Base-by-base conservation (phyloP, 64 coral and sea anemone genomes). In the Montipora foliosa region DNA sequence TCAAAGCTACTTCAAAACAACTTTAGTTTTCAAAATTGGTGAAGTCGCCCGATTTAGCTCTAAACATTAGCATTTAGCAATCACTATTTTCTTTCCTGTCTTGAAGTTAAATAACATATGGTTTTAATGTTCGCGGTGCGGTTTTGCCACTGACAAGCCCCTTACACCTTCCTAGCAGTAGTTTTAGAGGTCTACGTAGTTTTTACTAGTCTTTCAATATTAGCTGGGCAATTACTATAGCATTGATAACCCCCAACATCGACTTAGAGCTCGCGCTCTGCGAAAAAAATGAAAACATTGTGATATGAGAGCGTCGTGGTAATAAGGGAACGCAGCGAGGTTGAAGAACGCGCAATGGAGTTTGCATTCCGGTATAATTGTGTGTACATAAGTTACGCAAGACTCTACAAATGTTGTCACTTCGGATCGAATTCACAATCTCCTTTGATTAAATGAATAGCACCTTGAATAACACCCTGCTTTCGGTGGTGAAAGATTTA, bases 181-280 rank as follows among this genome's bases (percentile, higher is more conserved):
- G 3, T 50, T 1, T 44, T 22, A 19, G 4, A 69, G 49, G 45
- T 17, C 16, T 22, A 48, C 45, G 20, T 8, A 16, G 25, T 69
- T 85, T 83, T 83, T 47, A 66, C 15, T 66, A 83, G 44, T 64
- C 59, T 85, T 85, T 85, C 16, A 69, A 70, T 85, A 85, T 69
- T 47, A 85, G 61, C 19, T 49, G 67, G 64, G 5, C 82, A 71
- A 49, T 67, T 6, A 83, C 59, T 49, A 16, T 69, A 67, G 13
- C 19, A 67, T 19, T 17, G 60, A 10, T 67, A 62, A 84, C 81
- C 60, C 61, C 46, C 8, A 71, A 49, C 13, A 60, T 46, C 80
- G 25, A 20, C 55, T 82, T 46, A 24, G 58, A 60, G 58, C 19
- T 15, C 61, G 58, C 19, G 52, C 4, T 4, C 19, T 17, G 48